Percentiles rank a stretch among this genome's conserved stretches.
These are phyloP conservation scores for Halictus ligatus DNA, from an alignment of 2,888 invertebrate species.

Conservation along the genomic window DNA sequence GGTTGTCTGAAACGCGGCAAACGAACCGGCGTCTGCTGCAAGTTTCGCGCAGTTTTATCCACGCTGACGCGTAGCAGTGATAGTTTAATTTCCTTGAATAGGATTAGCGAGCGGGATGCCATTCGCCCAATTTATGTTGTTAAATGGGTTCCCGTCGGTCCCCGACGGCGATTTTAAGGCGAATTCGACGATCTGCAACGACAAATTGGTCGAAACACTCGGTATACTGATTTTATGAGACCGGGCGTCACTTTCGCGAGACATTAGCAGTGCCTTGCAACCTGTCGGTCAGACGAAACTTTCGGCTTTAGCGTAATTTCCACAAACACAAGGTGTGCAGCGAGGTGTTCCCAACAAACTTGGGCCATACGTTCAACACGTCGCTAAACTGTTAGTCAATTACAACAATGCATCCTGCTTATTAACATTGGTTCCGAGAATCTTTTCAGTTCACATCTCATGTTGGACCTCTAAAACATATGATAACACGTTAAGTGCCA, in stretches of 20 bases:
- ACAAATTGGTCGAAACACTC: neutral
- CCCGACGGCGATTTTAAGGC: neutral
- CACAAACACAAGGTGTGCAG: neutral
- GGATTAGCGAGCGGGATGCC: neutral
- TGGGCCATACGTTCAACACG: neutral
- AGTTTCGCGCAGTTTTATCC: neutral
- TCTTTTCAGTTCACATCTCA: neutral
- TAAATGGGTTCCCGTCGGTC: neutral
- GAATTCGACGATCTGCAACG: neutral
- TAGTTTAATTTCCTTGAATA: neutral
- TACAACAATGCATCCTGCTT: neutral
- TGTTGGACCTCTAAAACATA: no score
- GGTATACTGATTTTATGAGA: neutral
- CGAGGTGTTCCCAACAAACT: neutral
- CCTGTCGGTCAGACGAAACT: neutral
- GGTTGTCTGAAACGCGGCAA: neutral
- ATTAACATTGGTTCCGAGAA: neutral
- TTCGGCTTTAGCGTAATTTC: neutral
- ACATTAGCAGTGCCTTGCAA: neutral
- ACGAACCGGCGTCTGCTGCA: neutral
- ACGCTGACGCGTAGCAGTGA: neutral
- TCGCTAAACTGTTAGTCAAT: neutral
- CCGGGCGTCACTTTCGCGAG: neutral
- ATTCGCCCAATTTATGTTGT: neutral
- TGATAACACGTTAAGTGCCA: no score